These are phyloP conservation scores for Zelostemma sp. DNA, from an alignment of 1,140 invertebrate genomes.

Conservation along the genomic window DNA sequence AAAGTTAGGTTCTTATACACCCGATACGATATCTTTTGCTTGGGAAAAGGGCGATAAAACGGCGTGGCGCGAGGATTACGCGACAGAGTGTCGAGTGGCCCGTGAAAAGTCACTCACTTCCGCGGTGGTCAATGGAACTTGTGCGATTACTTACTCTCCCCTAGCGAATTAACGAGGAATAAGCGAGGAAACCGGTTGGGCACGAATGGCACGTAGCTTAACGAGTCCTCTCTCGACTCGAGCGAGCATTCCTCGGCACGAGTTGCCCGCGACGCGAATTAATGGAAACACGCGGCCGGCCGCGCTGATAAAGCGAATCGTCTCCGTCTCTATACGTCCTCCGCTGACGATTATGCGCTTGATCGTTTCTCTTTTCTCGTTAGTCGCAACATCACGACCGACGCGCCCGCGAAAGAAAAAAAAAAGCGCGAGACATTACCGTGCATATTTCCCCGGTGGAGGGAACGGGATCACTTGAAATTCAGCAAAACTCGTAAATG, in stretches of 20 bases:
- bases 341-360: constrained; percentile 28
- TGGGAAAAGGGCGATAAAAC: constrained; percentile 10
- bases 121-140: constrained; percentile 56
- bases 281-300: constrained; percentile 64
- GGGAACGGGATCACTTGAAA: neutral
- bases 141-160: constrained; percentile 60
- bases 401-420: too few relatives aligned
- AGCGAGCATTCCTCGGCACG: constrained; percentile 63
- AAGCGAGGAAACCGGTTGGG: constrained; percentile 64
- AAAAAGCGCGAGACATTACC: neutral
- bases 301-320: constrained; percentile 63
- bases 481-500: neutral
- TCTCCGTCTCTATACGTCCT: constrained; percentile 49
- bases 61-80: constrained; percentile 12
- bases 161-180: constrained; percentile 65
- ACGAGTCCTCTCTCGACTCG: constrained; percentile 60
- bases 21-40: too few relatives aligned
- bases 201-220: constrained; percentile 59
- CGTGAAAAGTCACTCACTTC: constrained; percentile 26
- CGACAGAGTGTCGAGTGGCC: constrained; percentile 19
- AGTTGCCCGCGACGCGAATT: constrained; percentile 65
- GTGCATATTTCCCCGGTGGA: neutral
- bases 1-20: too few relatives aligned
- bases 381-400: constrained; percentile 11
- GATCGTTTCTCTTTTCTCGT: constrained; percentile 17